These are phyloP conservation scores for Semaprochilodus insignis DNA, from an alignment of 2,797 vertebrate species.

Conservation along the genomic window DNA sequence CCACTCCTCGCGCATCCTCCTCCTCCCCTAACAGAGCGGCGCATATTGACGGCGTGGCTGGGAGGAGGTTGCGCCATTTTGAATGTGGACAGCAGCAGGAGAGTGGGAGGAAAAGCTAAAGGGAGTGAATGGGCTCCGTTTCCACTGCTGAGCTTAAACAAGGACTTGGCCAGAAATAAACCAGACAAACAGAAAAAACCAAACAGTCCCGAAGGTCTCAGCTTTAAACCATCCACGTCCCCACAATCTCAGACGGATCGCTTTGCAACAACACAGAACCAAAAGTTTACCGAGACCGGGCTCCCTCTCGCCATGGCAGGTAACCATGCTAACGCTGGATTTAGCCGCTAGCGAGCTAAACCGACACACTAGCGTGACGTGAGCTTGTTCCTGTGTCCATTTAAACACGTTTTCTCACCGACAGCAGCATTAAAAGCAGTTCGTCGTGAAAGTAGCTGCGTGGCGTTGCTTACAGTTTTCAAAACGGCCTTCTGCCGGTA, in stretches of 20 bases:
- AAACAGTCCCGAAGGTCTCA: background rate
- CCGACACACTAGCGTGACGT: background rate
- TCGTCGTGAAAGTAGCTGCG: background rate
- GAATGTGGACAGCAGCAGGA: slow-evolving; percentile 59
- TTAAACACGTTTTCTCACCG: background rate
- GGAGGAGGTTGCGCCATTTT: slow-evolving; percentile 68
- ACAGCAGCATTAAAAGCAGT: background rate
- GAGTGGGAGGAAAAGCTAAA: slow-evolving; percentile 48
- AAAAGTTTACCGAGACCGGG: slow-evolving; percentile 39
- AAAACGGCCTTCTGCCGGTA: background rate
- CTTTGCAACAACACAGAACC: slow-evolving; percentile 28
- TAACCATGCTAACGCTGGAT: slow-evolving; percentile 60
- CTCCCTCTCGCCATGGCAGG: slow-evolving; percentile 82
- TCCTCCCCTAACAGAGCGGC: slow-evolving; percentile 16
- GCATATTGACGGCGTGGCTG: slow-evolving; percentile 50
- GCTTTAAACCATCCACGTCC: background rate
- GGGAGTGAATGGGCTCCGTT: slow-evolving; percentile 12
- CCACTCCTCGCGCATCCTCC: background rate
- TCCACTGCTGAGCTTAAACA: background rate
- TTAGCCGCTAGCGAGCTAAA: slow-evolving; percentile 13
- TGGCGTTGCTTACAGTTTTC: background rate
- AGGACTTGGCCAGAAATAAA: slow-evolving; percentile 21
- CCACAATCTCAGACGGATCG: slow-evolving; percentile 10
- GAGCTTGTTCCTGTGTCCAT: background rate
- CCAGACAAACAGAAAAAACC: background rate